Evolutionary conservation across 2,888 invertebrate genomes (phyloP).

Genomic region (Drosophila austrosaltans): DNA sequence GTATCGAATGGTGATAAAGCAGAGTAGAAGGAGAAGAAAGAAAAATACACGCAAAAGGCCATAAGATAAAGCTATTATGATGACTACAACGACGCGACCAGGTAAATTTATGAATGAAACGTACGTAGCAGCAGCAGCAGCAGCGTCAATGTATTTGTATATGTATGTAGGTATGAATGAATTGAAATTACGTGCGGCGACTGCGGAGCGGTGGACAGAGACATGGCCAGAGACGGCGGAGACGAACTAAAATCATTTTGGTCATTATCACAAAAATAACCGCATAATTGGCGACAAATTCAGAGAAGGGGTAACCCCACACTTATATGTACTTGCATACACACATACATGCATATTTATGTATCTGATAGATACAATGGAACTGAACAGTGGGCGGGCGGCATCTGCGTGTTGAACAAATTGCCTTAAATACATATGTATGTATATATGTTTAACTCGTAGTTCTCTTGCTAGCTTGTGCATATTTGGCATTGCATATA

Average conservation of each 20-base stretch:
- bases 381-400: slow-evolving; percentile 41
- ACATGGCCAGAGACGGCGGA: slow-evolving; percentile 3
- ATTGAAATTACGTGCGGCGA: slow-evolving; percentile 74
- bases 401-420: slow-evolving; percentile 46
- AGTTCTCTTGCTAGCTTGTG: slow-evolving; percentile 6
- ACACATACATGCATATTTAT: slow-evolving; percentile 4
- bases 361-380: slow-evolving; percentile 45
- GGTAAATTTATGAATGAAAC: slow-evolving; percentile 74
- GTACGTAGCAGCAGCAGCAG: slow-evolving; percentile 27
- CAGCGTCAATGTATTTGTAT: slow-evolving; percentile 43
- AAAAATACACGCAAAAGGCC: slow-evolving; percentile 45
- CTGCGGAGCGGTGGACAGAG: slow-evolving; percentile 29
- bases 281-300: slow-evolving; percentile 79
- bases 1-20: slow-evolving; percentile 46
- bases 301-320: slow-evolving; percentile 34
- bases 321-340: background rate
- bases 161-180: slow-evolving; percentile 65
- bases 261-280: slow-evolving; percentile 78
- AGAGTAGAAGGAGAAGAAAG: slow-evolving; percentile 34
- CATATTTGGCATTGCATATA: slow-evolving; percentile 55
- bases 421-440: slow-evolving; percentile 18
- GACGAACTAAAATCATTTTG: slow-evolving; percentile 70
- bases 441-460: background rate
- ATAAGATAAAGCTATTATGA: slow-evolving; percentile 74
- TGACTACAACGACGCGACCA: slow-evolving; percentile 64